Percentiles rank a stretch among this genome's conserved stretches.
phyloP scores from a whole-genome alignment of 2,888 invertebrate genomes.

The Lymantria monacha region DNA sequence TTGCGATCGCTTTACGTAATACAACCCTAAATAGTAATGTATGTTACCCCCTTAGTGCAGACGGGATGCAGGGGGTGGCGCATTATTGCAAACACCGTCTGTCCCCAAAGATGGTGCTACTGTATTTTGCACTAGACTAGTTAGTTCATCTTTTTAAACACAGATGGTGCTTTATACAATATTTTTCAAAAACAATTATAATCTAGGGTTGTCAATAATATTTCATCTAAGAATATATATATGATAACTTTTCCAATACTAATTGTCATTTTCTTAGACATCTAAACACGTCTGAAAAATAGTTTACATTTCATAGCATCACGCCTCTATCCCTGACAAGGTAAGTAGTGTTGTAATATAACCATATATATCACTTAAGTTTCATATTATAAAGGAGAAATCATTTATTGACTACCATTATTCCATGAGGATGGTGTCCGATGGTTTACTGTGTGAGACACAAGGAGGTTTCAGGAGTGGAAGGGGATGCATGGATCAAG shows the following conservation, averaged over 20 bases:
- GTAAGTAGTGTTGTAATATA: no score
- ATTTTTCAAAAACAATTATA: slow-evolving; percentile 2
- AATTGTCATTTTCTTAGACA: no score
- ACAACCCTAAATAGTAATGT: slow-evolving; percentile 27
- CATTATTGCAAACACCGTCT: slow-evolving; percentile 64
- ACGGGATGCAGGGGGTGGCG: slow-evolving; percentile 60
- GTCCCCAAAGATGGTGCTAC: slow-evolving; percentile 75
- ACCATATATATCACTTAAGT: no score
- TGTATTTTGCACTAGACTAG: slow-evolving; percentile 62
- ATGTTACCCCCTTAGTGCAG: slow-evolving; percentile 59
- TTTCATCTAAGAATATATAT: background rate
- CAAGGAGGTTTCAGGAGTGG: no score
- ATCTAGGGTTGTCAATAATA: background rate
- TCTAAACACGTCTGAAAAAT: no score
- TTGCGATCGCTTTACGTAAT: slow-evolving; percentile 43
- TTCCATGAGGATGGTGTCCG: no score
- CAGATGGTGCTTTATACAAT: slow-evolving; percentile 58
- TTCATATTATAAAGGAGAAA: no score
- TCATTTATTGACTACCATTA: no score
- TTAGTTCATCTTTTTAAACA: slow-evolving; percentile 67
- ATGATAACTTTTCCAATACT: background rate
- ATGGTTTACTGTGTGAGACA: no score
- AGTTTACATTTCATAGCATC: no score
- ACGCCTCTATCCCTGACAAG: no score
- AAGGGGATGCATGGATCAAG: no score